Evolutionary conservation across 2,113 vertebrate genomes (phyloP), one percentile per base, ranked within the genome.

Genomic region (Suricata suricatta): DNA sequence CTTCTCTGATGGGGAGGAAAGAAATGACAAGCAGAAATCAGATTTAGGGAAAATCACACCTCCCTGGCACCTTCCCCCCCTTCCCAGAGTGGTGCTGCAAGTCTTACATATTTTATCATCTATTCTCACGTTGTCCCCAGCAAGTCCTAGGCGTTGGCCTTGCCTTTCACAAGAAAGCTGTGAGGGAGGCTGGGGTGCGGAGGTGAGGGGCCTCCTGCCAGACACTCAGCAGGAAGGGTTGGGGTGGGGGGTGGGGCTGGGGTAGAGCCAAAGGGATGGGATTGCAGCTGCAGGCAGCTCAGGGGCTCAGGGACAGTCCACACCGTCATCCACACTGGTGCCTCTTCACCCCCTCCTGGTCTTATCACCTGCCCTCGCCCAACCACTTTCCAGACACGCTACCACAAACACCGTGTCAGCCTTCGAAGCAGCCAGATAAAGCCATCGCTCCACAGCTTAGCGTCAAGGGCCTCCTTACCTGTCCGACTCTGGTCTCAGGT

Each of bases 21-120:
- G 33, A 64, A 81, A 83, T 31, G 81, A 84, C 44, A 52, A 0
- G 15, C 85, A 89, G 76, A 91, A 76, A 96, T 90, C 72, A 1
- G 95, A 95, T 89, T 96, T 84, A 79, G 74, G 95, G 88, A 81
- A 94, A 84, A 50, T 92, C 91, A 97, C 96, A 97, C 94, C 89
- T 72, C 69, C 71, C 0, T 16, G 74, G 90, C 96, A 76, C 93
- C 86, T 88, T 6, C 1, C 16, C 9, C 3, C 63, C 8, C 52
- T 69, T 63, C 54, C 29, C 64, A 35, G 50, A 90, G 93, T 35
- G 6, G n/a, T 2, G 5, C 93, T 69, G 76, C 2, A 2, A 95
- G 96, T 88, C 76, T 97, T 94, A 93, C 97, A 97, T 97, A 97
- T 97, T 96, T 98, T 97, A 97, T 92, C 97, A 97, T 96, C 82